Evolutionary conservation across 2,888 invertebrate species (phyloP), one percentile per base, ranked within the genome.

Genomic region (Elegia similella): DNA sequence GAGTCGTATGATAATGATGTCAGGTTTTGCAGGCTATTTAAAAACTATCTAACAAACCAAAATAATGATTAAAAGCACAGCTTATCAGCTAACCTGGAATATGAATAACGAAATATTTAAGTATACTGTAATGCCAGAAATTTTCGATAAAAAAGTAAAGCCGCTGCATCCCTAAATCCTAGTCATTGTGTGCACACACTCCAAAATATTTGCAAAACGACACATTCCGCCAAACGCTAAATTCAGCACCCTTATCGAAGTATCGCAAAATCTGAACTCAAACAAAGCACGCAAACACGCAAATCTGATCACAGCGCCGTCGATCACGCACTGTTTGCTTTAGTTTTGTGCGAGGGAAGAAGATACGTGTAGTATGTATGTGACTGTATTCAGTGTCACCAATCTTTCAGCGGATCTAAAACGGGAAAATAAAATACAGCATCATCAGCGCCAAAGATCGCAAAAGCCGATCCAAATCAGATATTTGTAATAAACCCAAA

Each of bases 311-410:
- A 61, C 63, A 65, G 60, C 59, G 65, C 56, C 72, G 66, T 68
- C 63, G 64, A 80, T 77, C 83, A 82, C 79, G 82, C 78, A 75
- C 69, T 82, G 81, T 83, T 86, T 82, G 72, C 73, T 48, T 62
- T 75, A 46, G 46, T 23, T 10, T 17, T 50, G 34, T 50, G 10
- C 34, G 16, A 50, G 50, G 50, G 34, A 32, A 30, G 16, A n/a
- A 38, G 38, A 30, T 48, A 62, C 65, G 61, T 64, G 47, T n/a
- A 34, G 34, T 10, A 38, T 12, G 38, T 12, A 32, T 12, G 38
- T 38, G 38, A 5, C 10, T 38, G 38, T 38, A 12, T n/a, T 12
- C 12, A 38, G 5, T 38, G 38, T 12, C 10, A 38, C n/a, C 12
- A 6, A 38, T 38, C 38, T 6, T 12, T 38, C 38, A 38, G 12